These are phyloP conservation scores for Condylostylus longicornis DNA, from an alignment of 1,140 invertebrate species.

Conservation along the genomic window DNA sequence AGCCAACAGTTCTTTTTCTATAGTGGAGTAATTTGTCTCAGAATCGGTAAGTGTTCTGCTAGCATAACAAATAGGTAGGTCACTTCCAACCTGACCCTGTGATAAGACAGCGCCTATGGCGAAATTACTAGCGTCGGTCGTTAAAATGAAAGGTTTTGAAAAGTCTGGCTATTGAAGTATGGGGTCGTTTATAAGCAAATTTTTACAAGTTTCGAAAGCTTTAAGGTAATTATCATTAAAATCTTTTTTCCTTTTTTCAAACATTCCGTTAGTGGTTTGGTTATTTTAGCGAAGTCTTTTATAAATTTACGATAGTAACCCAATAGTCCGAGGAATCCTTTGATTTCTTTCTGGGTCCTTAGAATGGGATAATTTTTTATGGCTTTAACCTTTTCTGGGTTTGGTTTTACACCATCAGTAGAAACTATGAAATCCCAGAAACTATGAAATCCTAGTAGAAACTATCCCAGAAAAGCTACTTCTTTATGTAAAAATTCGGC, in stretches of 20 bases:
- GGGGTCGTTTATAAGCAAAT: constrained; percentile 18
- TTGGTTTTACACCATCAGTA: too few species aligned
- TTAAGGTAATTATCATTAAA: constrained; percentile 12
- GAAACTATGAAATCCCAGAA: too few species aligned
- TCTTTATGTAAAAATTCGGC: too few species aligned
- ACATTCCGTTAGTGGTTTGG: constrained; percentile 14
- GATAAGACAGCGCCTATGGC: constrained; percentile 19
- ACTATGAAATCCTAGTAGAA: too few species aligned
- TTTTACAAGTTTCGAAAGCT: constrained; percentile 17
- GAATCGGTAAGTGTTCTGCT: constrained; percentile 27
- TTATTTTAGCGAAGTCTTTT: constrained; percentile 14
- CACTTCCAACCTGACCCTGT: constrained; percentile 15
- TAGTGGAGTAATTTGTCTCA: constrained; percentile 30
- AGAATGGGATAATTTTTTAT: too few species aligned
- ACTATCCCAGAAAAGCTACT: too few species aligned
- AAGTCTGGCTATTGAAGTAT: constrained; percentile 23
- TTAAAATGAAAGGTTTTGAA: constrained; percentile 12
- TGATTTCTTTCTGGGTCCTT: constrained; percentile 12
- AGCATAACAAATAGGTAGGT: constrained; percentile 25
- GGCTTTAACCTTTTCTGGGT: too few species aligned
- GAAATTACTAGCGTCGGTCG: constrained; percentile 14
- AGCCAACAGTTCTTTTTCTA: constrained; percentile 29
- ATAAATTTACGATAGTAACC: constrained; percentile 13
- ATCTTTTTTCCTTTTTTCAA: constrained; percentile 11
- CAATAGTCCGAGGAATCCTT: constrained; percentile 15